Percentiles rank a stretch among this genome's conserved stretches.
phyloP scores from a whole-genome alignment of 2,888 invertebrate species.

The Criorhina ranunculi region DNA sequence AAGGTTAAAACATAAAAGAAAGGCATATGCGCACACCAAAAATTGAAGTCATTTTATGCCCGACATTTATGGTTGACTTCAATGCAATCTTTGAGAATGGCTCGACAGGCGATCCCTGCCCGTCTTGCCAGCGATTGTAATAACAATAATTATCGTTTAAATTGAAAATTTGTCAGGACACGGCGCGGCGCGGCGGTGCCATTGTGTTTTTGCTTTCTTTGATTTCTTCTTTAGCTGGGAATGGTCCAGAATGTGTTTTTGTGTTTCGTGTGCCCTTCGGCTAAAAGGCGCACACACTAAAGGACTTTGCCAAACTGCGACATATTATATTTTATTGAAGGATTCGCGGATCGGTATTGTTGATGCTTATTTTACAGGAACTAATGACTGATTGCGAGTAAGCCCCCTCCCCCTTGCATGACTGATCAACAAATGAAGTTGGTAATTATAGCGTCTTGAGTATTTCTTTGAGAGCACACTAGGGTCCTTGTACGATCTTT shows the following conservation, averaged over 20 bases:
- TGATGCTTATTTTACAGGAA: slow-evolving; percentile 17
- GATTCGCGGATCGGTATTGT: slow-evolving; percentile 26
- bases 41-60: slow-evolving; percentile 56
- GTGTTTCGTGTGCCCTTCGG: slow-evolving; percentile 25
- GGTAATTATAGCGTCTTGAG: slow-evolving; percentile 12
- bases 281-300: slow-evolving; percentile 30
- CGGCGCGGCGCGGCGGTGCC: slow-evolving; percentile 2
- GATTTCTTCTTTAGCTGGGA: slow-evolving; percentile 11
- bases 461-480: slow-evolving; percentile 1
- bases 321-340: slow-evolving; percentile 35
- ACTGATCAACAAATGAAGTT: slow-evolving; percentile 12
- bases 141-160: slow-evolving; percentile 62
- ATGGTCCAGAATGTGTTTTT: slow-evolving; percentile 10
- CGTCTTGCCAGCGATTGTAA: slow-evolving; percentile 41
- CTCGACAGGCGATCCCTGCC: slow-evolving; percentile 50
- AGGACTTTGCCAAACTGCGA: slow-evolving; percentile 31
- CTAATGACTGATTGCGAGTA: slow-evolving; percentile 41
- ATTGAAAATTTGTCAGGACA: slow-evolving; percentile 40
- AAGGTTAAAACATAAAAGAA: slow-evolving; percentile 39
- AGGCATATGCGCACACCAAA: slow-evolving; percentile 18
- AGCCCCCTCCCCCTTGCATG: not conserved
- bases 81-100: slow-evolving; percentile 47
- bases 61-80: slow-evolving; percentile 64
- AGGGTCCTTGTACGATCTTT: not conserved
- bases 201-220: slow-evolving; percentile 30